A percentile compares a stretch with the other conserved stretches of the same genome.
Conservation (phyloP, 2,797 vertebrate species). For the Pangasius krempfi region DNA sequence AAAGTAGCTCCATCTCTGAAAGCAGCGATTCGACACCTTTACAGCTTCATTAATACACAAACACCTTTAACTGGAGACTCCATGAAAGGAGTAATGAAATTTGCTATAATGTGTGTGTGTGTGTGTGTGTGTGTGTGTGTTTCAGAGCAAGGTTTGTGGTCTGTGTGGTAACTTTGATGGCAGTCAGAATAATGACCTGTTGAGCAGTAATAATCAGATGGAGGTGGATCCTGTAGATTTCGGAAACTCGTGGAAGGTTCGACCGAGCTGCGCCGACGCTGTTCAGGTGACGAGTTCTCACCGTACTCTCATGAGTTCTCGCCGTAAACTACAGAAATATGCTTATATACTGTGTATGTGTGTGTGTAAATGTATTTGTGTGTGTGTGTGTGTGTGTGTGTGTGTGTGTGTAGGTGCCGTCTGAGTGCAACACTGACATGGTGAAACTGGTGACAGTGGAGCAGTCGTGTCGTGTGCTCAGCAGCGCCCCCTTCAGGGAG, state of each 20-base stretch:
- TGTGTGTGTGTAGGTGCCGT: conserved; percentile 62
- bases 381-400: conserved; percentile 28
- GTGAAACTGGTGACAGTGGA: conserved; percentile 88
- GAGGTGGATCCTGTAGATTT: conserved; percentile 89
- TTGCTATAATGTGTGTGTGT: not conserved
- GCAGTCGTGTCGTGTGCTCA: conserved; percentile 87
- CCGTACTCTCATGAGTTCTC: too few relatives aligned
- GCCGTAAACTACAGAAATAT: not conserved
- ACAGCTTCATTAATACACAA: not conserved
- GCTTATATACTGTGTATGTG: not conserved
- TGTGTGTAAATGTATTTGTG: conserved; percentile 21
- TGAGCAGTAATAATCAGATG: conserved; percentile 90
- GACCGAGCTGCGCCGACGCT: conserved; percentile 86
- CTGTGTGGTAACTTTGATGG: conserved; percentile 97
- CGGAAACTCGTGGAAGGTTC: conserved; percentile 96
- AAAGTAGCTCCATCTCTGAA: not conserved
- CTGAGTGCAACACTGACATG: conserved; percentile 79
- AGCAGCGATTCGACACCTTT: not conserved
- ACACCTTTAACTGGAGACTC: not conserved
- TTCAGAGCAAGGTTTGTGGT: conserved; percentile 88
- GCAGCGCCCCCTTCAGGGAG: conserved; percentile 80
- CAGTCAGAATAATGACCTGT: conserved; percentile 90
- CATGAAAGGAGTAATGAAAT: not conserved
- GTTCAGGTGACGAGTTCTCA: conserved; percentile 74
- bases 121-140: conserved; percentile 7